Percentiles rank a stretch among this genome's conserved stretches.
These are phyloP conservation scores for Sula dactylatra DNA, from an alignment of 2,113 vertebrate genomes.

Conservation along the genomic window DNA sequence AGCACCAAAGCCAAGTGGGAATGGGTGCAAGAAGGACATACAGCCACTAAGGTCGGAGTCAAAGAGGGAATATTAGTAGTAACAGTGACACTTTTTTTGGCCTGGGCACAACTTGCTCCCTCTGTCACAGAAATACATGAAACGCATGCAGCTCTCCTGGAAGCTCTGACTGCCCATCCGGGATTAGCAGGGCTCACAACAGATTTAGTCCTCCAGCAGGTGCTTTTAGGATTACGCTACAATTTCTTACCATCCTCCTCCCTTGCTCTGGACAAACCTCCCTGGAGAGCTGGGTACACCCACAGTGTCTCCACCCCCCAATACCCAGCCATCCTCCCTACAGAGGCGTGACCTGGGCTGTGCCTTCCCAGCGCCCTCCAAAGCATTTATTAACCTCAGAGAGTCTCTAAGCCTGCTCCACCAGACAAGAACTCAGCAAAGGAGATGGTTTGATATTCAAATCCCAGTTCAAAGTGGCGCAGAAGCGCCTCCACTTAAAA, in stretches of 20 bases:
- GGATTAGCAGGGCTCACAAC: background rate
- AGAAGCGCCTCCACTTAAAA: background rate
- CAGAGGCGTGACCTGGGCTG: background rate
- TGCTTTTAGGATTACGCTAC: background rate
- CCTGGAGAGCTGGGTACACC: accelerated
- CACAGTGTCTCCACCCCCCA: accelerated
- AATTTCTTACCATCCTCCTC: background rate
- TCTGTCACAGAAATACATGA: background rate
- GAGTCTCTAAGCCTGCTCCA: background rate
- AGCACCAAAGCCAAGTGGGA: background rate
- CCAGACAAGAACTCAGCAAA: background rate
- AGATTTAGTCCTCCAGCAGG: background rate
- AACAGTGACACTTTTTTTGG: background rate
- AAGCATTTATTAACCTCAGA: background rate
- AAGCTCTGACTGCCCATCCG: background rate
- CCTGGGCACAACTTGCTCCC: background rate
- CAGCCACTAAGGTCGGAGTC: accelerated
- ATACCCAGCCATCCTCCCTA: background rate
- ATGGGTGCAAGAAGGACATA: background rate
- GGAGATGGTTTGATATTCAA: constrained; percentile 14
- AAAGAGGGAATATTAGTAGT: background rate
- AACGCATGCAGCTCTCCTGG: background rate
- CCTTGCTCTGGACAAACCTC: background rate
- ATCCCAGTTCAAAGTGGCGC: background rate
- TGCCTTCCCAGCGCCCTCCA: background rate